Evolutionary conservation across 2,888 invertebrate species (phyloP).

Genomic region (Arge pagana): DNA sequence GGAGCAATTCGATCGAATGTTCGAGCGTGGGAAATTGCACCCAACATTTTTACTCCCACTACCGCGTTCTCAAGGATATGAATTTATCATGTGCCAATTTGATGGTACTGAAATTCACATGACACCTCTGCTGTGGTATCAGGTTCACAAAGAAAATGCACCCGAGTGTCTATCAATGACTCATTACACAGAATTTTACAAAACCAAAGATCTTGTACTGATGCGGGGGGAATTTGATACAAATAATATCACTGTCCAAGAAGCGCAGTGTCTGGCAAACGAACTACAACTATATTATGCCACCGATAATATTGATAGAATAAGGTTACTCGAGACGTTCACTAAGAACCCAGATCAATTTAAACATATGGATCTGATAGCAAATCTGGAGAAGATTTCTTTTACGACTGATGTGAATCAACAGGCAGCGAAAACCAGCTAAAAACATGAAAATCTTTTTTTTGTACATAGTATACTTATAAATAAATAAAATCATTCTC

Average conservation of each 20-base stretch:
- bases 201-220: conserved; percentile 74
- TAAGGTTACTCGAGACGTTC: conserved; percentile 70
- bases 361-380: conserved; percentile 80
- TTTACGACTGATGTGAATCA: conserved; percentile 26
- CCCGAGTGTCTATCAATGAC: conserved; percentile 83
- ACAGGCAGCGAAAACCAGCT: conserved; percentile 10
- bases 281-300: conserved; percentile 85
- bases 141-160: conserved; percentile 86
- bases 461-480: conserved; percentile 5
- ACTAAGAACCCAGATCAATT: conserved; percentile 74
- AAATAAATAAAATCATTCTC: no score
- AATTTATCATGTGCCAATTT: conserved; percentile 82
- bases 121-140: conserved; percentile 83
- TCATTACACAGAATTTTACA: conserved; percentile 76
- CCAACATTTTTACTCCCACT: conserved; percentile 80
- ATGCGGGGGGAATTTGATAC: conserved; percentile 88
- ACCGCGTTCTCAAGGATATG: conserved; percentile 82
- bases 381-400: conserved; percentile 71
- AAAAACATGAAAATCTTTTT: not conserved
- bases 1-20: conserved; percentile 65
- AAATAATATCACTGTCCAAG: conserved; percentile 74
- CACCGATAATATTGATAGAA: conserved; percentile 67
- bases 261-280: conserved; percentile 85
- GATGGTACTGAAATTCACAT: conserved; percentile 76
- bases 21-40: conserved; percentile 63